phyloP scores from a whole-genome alignment of 2,113 vertebrate species.

The Dicrurus megarhynchus region DNA sequence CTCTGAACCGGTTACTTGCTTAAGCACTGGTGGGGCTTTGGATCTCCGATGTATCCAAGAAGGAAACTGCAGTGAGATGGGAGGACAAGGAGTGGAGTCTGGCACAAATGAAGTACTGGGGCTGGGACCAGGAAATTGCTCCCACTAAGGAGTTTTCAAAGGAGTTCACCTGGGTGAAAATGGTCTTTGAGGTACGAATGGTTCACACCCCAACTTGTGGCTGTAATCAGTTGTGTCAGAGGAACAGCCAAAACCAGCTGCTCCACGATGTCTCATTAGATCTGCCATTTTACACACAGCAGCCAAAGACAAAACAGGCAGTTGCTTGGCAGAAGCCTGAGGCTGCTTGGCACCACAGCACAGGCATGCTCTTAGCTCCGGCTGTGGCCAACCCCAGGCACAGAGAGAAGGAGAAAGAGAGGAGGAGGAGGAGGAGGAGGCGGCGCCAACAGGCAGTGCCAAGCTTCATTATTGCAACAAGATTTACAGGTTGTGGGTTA shows the following conservation, averaged over 20 bases:
- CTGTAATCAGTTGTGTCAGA: constrained; percentile 53
- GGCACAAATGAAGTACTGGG: neutral
- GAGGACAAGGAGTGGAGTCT: neutral
- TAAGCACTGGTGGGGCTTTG: neutral
- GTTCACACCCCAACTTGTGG: constrained; percentile 26
- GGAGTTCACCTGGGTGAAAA: constrained; percentile 35
- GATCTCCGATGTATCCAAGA: accelerated
- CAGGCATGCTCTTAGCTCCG: constrained; percentile 2
- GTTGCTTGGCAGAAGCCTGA: constrained; percentile 57
- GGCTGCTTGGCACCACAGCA: constrained; percentile 58
- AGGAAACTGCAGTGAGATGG: neutral
- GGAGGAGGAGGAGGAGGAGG: neutral
- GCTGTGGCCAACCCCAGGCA: constrained; percentile 41
- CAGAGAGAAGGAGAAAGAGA: constrained; percentile 2
- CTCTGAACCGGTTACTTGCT: neutral
- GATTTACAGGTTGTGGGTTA: constrained; percentile 46
- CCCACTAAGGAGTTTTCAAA: constrained; percentile 3
- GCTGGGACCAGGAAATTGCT: neutral
- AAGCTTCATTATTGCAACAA: constrained; percentile 32
- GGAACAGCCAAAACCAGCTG: constrained; percentile 69
- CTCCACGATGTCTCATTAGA: constrained; percentile 64
- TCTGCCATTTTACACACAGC: constrained; percentile 60
- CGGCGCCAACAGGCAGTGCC: neutral
- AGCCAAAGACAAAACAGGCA: constrained; percentile 63
- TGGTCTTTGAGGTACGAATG: constrained; percentile 13